Evolutionary conservation across 2,113 vertebrate genomes (phyloP).

Genomic region (Carettochelys insculpta): DNA sequence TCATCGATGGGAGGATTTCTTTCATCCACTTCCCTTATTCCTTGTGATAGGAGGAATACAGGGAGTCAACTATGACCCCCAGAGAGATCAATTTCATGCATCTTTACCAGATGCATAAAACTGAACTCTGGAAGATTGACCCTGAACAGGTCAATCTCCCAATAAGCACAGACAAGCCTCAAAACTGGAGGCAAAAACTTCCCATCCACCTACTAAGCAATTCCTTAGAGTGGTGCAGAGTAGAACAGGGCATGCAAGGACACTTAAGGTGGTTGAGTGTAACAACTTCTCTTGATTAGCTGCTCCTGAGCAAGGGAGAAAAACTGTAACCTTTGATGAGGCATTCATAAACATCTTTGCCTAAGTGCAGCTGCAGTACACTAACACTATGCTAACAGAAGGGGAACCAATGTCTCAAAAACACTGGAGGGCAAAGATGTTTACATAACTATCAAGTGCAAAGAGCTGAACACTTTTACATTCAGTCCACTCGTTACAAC

Average conservation of each 20-base stretch:
- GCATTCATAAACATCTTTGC: background rate
- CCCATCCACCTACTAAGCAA: background rate
- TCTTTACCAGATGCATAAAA: too few relatives aligned
- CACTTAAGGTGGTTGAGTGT: background rate
- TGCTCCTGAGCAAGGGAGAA: background rate
- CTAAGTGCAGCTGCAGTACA: background rate
- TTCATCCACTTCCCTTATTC: too few relatives aligned
- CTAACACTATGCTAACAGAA: background rate
- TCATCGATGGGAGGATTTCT: too few relatives aligned
- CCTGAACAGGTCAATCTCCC: too few relatives aligned
- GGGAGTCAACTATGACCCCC: too few relatives aligned
- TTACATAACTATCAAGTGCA: background rate
- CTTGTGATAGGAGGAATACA: too few relatives aligned
- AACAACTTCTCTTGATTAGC: background rate
- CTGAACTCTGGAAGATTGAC: too few relatives aligned
- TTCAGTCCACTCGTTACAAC: background rate
- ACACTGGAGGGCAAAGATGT: background rate
- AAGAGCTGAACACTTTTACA: background rate
- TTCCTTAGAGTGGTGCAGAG: background rate
- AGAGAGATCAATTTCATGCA: too few relatives aligned
- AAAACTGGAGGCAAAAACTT: background rate
- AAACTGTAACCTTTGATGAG: background rate
- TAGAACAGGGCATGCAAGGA: background rate
- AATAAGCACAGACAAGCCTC: too few relatives aligned
- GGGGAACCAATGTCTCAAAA: background rate